Conservation (phyloP, 2,797 vertebrate genomes). For the Acanthurus lineatus region DNA sequence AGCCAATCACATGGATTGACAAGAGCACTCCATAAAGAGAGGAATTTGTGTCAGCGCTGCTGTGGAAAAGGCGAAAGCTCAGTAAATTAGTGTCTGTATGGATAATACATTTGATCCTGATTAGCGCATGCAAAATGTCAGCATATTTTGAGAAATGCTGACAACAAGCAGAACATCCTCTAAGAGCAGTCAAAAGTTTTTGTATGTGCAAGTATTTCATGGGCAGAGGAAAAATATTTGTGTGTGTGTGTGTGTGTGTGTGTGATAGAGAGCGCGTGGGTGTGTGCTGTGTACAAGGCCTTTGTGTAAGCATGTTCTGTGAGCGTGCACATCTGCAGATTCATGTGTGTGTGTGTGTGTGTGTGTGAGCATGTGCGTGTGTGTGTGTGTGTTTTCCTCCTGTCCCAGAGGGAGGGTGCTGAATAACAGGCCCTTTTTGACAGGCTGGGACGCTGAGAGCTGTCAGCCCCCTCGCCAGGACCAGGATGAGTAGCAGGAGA, state of each 20-base stretch:
- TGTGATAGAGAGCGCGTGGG: slow-evolving; percentile 49
- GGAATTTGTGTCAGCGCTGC: slow-evolving; percentile 81
- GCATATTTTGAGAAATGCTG: slow-evolving; percentile 87
- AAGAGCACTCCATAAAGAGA: slow-evolving; percentile 80
- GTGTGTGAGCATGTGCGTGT: slow-evolving; percentile 36
- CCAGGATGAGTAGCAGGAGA: slow-evolving; percentile 82
- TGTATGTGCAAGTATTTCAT: slow-evolving; percentile 75
- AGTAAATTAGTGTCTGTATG: slow-evolving; percentile 85
- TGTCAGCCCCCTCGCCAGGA: slow-evolving; percentile 92
- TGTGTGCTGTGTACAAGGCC: slow-evolving; percentile 66
- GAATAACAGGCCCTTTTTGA: slow-evolving; percentile 92
- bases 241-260: slow-evolving; percentile 32
- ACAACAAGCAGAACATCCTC: slow-evolving; percentile 85
- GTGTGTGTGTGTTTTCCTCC: slow-evolving; percentile 54
- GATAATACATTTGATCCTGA: slow-evolving; percentile 89
- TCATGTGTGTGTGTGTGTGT: slow-evolving; percentile 21
- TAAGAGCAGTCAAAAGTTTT: slow-evolving; percentile 88
- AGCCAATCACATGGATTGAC: slow-evolving; percentile 84
- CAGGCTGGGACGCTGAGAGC: slow-evolving; percentile 92
- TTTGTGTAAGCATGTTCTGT: slow-evolving; percentile 70
- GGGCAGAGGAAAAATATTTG: slow-evolving; percentile 65
- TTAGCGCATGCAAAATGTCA: slow-evolving; percentile 86
- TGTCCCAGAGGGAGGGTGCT: slow-evolving; percentile 87
- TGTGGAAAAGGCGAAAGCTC: slow-evolving; percentile 77
- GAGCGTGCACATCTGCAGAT: slow-evolving; percentile 47